Percentiles rank a stretch among this genome's conserved stretches.
Conservation (phyloP, 2,888 invertebrate species). For the Trachelus troglodyta region DNA sequence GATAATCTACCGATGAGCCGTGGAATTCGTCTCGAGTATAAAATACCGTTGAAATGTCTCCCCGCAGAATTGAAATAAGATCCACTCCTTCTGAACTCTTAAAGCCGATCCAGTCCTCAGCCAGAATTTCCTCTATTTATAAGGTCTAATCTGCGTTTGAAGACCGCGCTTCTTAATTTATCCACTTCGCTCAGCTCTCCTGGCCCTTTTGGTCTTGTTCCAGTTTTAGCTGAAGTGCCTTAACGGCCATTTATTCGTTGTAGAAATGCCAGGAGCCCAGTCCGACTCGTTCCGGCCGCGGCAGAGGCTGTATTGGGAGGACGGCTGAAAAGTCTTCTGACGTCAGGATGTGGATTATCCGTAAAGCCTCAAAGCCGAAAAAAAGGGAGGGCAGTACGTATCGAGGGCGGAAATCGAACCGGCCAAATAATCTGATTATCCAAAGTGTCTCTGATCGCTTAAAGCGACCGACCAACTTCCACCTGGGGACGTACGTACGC, state of each 20-base stretch:
- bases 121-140: not conserved
- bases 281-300: not conserved
- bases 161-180: not conserved
- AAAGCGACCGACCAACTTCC: not conserved
- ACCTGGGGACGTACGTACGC: not conserved
- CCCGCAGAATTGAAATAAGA: not conserved
- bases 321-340: not conserved
- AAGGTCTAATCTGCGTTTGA: not conserved
- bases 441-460: conserved; percentile 45
- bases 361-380: not conserved
- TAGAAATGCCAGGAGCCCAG: not conserved
- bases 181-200: not conserved
- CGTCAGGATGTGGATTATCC: not conserved
- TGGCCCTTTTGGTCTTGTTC: not conserved
- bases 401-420: not conserved
- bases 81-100: not conserved
- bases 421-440: conserved; percentile 43
- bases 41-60: not conserved
- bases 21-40: not conserved
- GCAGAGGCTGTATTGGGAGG: not conserved
- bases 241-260: not conserved
- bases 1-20: not conserved
- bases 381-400: not conserved
- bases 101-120: not conserved
- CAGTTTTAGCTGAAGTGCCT: not conserved